Evolutionary conservation across 1,140 invertebrate genomes (phyloP), one percentile per base, ranked within the genome.

Genomic region (Formica selysi): DNA sequence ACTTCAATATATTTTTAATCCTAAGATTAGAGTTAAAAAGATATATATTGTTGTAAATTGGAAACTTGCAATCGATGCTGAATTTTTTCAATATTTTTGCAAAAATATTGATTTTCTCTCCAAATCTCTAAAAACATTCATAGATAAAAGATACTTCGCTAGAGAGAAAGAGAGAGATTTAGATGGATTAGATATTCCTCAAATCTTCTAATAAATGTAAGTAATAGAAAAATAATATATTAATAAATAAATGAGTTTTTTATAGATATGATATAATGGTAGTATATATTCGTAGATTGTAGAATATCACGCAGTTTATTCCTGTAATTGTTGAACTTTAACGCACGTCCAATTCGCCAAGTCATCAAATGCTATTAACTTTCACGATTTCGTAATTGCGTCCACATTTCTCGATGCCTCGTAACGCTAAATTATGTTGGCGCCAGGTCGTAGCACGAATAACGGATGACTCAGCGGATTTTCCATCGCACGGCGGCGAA

Each of bases 301-400:
- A 51, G 13, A 11, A 7, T 41, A 61, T 71, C 1, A 51, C 48
- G 48, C 5, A 41, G 26, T 41, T 29, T 41, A 32, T 61, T 81
- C 4, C 41, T 13, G 7, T 44, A 41, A 81, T 73, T 44, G 32
- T 73, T 41, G 38, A 81, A 59, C 11, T 71, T 22, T 22, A 48
- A 61, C 38, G 67, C 29, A 78, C 1, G 13, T 73, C 1, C 54
- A 13, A 73, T 73, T 13, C 36, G 67, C 54, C 51, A 38, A 59
- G 22, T 81, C 76, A 73, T 73, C 68, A 44, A 59, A 73, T 67
- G 54, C 54, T 61, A 73, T 81, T 81, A 81, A 81, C 51, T 73
- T 73, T 57, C 36, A 61, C 65, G 67, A 73, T 73, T 73, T 73
- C 54, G 32, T 73, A 73, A 73, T 81, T 81, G 38, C 36, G 19